phyloP scores from a whole-genome alignment of 2,797 vertebrate genomes.

The Propithecus deckenii region DNA sequence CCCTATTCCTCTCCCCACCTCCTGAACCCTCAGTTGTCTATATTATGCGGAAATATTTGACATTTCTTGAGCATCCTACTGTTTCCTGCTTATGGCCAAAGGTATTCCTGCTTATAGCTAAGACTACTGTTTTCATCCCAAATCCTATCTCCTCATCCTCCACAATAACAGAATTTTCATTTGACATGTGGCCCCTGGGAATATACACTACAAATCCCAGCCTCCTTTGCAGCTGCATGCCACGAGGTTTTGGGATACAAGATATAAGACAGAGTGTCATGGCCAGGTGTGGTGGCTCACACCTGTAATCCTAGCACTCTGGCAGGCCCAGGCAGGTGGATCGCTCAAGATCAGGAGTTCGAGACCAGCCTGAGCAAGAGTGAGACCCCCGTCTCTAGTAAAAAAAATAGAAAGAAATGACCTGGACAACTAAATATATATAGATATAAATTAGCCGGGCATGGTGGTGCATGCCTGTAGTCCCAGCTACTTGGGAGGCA shows the following conservation, averaged over 20 bases:
- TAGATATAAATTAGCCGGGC: too few relatives aligned
- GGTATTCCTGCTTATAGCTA: background rate
- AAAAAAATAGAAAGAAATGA: too few relatives aligned
- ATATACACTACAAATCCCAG: background rate
- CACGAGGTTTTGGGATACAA: background rate
- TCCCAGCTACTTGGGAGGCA: too few relatives aligned
- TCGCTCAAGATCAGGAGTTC: too few relatives aligned
- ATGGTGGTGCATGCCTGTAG: too few relatives aligned
- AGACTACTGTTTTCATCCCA: background rate
- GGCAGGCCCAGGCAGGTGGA: too few relatives aligned
- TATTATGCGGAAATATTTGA: background rate
- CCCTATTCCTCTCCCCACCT: fast-evolving
- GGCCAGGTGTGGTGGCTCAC: too few relatives aligned
- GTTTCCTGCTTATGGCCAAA: background rate
- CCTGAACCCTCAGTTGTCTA: background rate
- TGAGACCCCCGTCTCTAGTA: too few relatives aligned
- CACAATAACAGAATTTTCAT: background rate
- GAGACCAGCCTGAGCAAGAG: too few relatives aligned
- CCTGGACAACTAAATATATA: too few relatives aligned
- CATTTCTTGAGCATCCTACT: background rate
- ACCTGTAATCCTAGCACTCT: too few relatives aligned
- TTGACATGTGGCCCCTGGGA: background rate
- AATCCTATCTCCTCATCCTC: background rate
- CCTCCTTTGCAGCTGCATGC: background rate
- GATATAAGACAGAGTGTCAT: background rate